phyloP scores from a whole-genome alignment of 1,140 invertebrate genomes.

The Pomacea maculata region DNA sequence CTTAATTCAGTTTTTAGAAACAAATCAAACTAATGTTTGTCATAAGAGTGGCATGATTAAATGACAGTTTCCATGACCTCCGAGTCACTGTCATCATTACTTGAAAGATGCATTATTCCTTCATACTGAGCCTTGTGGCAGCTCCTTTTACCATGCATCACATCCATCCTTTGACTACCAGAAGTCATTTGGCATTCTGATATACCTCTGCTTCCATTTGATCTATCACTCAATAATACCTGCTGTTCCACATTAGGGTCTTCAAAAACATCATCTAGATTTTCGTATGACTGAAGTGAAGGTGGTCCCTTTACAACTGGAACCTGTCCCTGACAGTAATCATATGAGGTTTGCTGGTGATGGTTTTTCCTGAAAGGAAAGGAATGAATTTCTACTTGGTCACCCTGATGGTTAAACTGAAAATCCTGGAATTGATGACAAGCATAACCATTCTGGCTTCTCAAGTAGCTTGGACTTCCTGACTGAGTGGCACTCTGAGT shows the following conservation, averaged over 20 bases:
- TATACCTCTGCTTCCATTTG: no score
- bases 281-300: conserved; percentile 7
- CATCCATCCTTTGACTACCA: not conserved
- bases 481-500: not conserved
- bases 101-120: conserved; percentile 7
- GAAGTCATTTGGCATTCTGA: not conserved
- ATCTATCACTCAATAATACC: no score
- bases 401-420: not conserved
- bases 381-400: conserved; percentile 6
- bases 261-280: conserved; percentile 18
- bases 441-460: not conserved
- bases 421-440: not conserved
- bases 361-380: conserved; percentile 18
- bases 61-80: conserved; percentile 24
- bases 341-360: conserved; percentile 2
- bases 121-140: not conserved
- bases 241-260: not conserved
- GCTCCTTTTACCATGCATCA: not conserved
- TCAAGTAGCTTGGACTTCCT: not conserved
- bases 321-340: not conserved
- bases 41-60: not conserved
- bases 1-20: not conserved
- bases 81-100: conserved; percentile 11
- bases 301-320: not conserved
- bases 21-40: not conserved